Conservation (phyloP, 1,140 invertebrate species). For the Sesamia nonagrioides region DNA sequence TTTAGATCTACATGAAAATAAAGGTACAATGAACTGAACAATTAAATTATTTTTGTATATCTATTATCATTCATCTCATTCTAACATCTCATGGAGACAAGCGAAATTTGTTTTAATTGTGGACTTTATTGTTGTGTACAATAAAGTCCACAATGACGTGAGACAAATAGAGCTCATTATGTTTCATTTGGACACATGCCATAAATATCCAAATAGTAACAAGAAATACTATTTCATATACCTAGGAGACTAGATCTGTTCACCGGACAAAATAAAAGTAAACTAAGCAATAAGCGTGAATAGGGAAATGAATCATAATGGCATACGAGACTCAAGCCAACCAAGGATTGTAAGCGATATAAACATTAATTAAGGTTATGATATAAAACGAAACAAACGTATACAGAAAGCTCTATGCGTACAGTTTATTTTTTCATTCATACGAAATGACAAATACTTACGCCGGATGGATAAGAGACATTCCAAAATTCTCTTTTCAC, state of each 20-base stretch:
- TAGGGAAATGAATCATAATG: constrained; percentile 68
- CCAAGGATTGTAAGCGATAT: constrained; percentile 71
- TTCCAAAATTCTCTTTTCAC: constrained; percentile 21
- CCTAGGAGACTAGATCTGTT: not conserved
- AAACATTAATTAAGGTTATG: constrained; percentile 85
- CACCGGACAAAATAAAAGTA: constrained; percentile 31
- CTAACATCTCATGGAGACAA: not conserved
- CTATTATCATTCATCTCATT: constrained; percentile 28
- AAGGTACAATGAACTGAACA: constrained; percentile 44
- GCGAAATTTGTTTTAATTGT: constrained; percentile 1
- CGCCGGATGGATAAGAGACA: constrained; percentile 61
- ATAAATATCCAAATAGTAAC: constrained; percentile 32
- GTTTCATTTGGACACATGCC: constrained; percentile 41
- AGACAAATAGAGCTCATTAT: constrained; percentile 10
- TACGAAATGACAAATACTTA: constrained; percentile 83
- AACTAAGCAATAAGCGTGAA: constrained; percentile 26
- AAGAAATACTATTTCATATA: constrained; percentile 8
- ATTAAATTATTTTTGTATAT: constrained; percentile 40
- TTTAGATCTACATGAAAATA: constrained; percentile 41
- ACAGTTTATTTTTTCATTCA: constrained; percentile 85
- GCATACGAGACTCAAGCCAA: constrained; percentile 63
- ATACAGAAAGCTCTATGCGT: constrained; percentile 81
- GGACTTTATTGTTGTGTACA: too few species aligned
- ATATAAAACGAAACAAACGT: constrained; percentile 73
- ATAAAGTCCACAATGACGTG: constrained; percentile 26